Conservation (phyloP, 2,797 vertebrate genomes). For the Malacoctenus gilli region DNA sequence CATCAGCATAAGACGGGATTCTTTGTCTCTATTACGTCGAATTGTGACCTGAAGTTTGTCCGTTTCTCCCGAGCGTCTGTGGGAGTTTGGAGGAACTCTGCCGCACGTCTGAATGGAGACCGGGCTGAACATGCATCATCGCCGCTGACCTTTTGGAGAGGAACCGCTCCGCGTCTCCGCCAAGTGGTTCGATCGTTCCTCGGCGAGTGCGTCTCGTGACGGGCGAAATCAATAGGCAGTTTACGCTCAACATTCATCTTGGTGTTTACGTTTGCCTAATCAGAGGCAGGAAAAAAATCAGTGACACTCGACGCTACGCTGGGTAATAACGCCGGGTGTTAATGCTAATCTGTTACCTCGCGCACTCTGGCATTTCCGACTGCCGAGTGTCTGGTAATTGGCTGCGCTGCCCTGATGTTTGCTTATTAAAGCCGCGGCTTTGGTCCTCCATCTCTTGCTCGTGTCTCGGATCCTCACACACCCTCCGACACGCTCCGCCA, state of each 20-base stretch:
- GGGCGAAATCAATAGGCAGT: conserved; percentile 74
- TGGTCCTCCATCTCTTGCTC: conserved; percentile 24
- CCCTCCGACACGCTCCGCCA: conserved; percentile 13
- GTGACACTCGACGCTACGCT: conserved; percentile 45
- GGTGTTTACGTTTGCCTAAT: conserved; percentile 73
- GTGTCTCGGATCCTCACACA: conserved; percentile 32
- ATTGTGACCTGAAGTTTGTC: conserved; percentile 32
- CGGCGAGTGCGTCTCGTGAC: conserved; percentile 61
- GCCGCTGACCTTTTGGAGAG: conserved; percentile 68
- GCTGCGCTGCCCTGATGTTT: conserved; percentile 40
- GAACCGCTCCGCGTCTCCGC: conserved; percentile 36
- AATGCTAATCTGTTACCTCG: conserved; percentile 61
- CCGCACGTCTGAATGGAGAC: conserved; percentile 35
- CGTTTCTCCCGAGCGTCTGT: not conserved
- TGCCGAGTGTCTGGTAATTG: conserved; percentile 52
- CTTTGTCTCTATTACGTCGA: conserved; percentile 13
- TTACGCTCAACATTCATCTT: conserved; percentile 73
- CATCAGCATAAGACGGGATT: conserved; percentile 3
- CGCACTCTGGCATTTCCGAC: conserved; percentile 50
- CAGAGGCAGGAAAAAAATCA: conserved; percentile 64
- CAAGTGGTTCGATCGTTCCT: conserved; percentile 67
- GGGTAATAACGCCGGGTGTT: conserved; percentile 50
- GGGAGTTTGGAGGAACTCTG: conserved; percentile 12
- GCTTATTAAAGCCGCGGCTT: conserved; percentile 43
- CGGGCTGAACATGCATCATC: conserved; percentile 39